A percentile compares a stretch with the other conserved stretches of the same genome.
Conservation (phyloP, 2,113 vertebrate genomes). For the Dasyornis broadbenti region DNA sequence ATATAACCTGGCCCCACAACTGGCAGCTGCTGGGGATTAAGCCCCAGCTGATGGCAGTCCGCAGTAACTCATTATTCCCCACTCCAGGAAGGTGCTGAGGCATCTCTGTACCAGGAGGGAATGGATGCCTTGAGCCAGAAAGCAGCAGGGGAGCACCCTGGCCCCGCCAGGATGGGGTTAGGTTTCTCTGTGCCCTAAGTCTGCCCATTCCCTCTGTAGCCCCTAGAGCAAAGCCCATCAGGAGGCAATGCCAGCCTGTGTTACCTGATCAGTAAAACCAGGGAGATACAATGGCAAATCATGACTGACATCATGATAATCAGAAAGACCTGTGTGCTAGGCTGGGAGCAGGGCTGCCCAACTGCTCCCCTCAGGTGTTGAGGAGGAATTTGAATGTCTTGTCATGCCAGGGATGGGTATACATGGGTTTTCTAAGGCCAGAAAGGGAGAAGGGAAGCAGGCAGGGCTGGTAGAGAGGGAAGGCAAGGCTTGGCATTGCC, state of each 20-base stretch:
- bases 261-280: background rate
- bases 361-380: background rate
- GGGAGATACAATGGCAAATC: background rate
- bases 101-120: background rate
- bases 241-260: background rate
- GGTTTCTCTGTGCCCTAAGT: background rate
- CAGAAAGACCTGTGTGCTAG: background rate
- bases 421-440: background rate
- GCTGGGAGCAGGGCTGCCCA: background rate
- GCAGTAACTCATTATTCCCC: background rate
- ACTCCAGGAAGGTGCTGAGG: too few species aligned
- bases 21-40: background rate
- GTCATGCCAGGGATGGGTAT: background rate
- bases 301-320: rapidly evolving
- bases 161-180: background rate
- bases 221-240: background rate
- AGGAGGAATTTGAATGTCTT: background rate
- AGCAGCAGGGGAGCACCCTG: background rate
- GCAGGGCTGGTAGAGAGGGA: background rate
- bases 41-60: background rate
- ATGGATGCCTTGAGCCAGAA: background rate
- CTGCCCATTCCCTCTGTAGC: background rate
- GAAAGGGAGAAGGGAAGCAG: background rate
- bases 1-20: background rate
- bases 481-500: background rate